These are phyloP conservation scores for Macropis europaea DNA, from an alignment of 2,888 invertebrate species.

Conservation along the genomic window DNA sequence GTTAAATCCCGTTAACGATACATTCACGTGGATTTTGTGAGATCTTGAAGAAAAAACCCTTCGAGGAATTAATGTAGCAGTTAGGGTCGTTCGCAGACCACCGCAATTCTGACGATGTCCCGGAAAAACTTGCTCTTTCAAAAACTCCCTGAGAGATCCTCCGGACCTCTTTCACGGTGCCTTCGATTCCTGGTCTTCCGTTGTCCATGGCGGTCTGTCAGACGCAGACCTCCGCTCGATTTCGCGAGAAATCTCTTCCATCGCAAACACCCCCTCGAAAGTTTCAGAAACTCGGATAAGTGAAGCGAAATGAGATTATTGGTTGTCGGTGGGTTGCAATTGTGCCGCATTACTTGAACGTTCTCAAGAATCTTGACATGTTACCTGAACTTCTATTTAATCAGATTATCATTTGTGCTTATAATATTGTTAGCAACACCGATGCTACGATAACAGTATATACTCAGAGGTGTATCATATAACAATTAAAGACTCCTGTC, in stretches of 20 bases:
- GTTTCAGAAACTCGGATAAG: conserved; percentile 41
- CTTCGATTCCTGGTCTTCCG: conserved; percentile 55
- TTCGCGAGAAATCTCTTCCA: conserved; percentile 49
- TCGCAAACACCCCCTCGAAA: conserved; percentile 24
- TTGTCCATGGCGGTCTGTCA: conserved; percentile 58
- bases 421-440: no score
- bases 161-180: conserved; percentile 13
- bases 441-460: no score
- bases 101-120: background rate
- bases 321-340: background rate
- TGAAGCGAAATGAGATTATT: background rate
- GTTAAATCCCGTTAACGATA: conserved; percentile 4
- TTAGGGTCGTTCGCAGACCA: background rate
- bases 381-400: no score
- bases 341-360: no score
- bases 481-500: no score
- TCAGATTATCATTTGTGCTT: no score
- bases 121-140: conserved; percentile 20
- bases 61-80: background rate
- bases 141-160: conserved; percentile 15
- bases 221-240: conserved; percentile 39
- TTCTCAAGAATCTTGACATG: no score
- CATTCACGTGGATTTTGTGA: background rate
- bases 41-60: background rate
- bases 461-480: no score